phyloP scores from a whole-genome alignment of 2,888 invertebrate genomes.

The Camponotus fellah region DNA sequence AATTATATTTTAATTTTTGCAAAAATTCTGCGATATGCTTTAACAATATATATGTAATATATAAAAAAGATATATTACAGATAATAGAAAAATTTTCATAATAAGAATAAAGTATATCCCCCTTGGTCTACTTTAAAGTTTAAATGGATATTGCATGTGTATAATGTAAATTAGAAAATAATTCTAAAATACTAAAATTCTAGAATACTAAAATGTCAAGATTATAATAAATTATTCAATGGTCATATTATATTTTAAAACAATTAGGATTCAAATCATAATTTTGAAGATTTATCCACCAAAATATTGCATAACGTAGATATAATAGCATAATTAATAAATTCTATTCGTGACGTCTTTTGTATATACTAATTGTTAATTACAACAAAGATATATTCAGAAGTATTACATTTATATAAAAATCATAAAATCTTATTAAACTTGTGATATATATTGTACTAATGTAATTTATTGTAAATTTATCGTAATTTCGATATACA shows the following conservation, averaged over 20 bases:
- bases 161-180: not conserved
- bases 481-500: not conserved
- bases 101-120: too few species aligned
- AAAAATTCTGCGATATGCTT: not conserved
- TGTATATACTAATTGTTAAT: not conserved
- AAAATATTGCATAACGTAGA: not conserved
- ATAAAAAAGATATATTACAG: too few species aligned
- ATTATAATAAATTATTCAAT: not conserved
- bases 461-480: not conserved
- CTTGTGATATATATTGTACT: too few species aligned
- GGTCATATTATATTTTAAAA: not conserved
- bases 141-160: too few species aligned
- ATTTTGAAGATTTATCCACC: not conserved
- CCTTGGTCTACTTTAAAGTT: too few species aligned
- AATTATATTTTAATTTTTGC: not conserved
- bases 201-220: not conserved
- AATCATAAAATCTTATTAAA: too few species aligned
- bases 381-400: too few species aligned
- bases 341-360: not conserved
- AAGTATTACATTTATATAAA: too few species aligned
- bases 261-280: not conserved
- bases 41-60: not conserved
- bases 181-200: not conserved
- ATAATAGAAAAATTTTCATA: too few species aligned
- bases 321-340: not conserved